A percentile compares a stretch with the other conserved stretches of the same genome.
These are phyloP conservation scores for human DNA, from an alignment of 2,113 vertebrate species.

Conservation along the genomic window DNA sequence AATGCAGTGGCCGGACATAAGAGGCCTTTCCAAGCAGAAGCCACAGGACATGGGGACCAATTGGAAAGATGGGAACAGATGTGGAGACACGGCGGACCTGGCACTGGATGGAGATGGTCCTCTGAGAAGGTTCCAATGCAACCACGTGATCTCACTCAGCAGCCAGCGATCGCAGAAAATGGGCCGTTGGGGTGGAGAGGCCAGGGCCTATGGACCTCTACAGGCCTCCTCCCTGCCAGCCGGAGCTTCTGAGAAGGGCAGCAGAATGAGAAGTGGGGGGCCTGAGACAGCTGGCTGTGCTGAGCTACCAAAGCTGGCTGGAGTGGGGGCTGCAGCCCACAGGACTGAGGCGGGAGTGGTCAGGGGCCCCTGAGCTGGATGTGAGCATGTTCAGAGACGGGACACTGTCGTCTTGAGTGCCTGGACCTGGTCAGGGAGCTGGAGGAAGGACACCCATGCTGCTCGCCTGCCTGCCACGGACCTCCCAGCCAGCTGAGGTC, in stretches of 20 bases:
- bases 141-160: rapidly evolving
- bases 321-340: background rate
- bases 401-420: background rate
- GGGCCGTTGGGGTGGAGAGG: background rate
- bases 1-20: rapidly evolving
- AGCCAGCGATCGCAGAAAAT: rapidly evolving
- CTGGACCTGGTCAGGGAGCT: background rate
- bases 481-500: background rate
- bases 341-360: background rate
- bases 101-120: background rate
- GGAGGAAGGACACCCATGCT: background rate
- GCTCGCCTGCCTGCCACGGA: rapidly evolving
- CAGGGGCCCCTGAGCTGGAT: background rate
- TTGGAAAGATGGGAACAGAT: background rate
- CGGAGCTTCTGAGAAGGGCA: background rate
- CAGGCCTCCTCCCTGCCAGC: background rate
- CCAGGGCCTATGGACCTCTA: too few relatives aligned
- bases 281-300: background rate
- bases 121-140: background rate
- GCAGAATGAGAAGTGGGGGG: rapidly evolving
- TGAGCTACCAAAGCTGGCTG: background rate
- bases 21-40: background rate
- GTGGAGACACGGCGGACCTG: background rate
- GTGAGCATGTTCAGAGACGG: background rate
- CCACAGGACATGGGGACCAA: background rate